phyloP scores from a whole-genome alignment of 1,140 invertebrate species.

The Drosophila sproati region DNA sequence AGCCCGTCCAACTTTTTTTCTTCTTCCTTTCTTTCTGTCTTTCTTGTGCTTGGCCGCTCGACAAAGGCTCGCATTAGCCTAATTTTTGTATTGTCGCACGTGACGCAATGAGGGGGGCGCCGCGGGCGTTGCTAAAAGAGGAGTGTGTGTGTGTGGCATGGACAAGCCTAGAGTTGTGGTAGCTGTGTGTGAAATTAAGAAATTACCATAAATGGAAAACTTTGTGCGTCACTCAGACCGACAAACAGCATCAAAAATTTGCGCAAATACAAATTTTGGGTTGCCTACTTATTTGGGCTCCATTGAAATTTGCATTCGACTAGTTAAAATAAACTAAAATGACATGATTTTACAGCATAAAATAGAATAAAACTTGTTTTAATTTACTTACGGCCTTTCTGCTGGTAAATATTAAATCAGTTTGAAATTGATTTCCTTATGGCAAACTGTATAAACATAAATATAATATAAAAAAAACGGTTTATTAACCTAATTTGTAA shows the following conservation, averaged over 20 bases:
- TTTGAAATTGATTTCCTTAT: too few relatives aligned
- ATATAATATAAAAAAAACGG: too few relatives aligned
- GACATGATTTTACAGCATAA: too few relatives aligned
- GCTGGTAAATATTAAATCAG: too few relatives aligned
- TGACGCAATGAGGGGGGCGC: conserved; percentile 15
- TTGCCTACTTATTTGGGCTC: conserved; percentile 13
- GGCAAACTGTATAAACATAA: too few relatives aligned
- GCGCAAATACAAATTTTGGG: conserved; percentile 26
- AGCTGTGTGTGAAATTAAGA: conserved; percentile 33
- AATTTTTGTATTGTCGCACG: conserved; percentile 49
- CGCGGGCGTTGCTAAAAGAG: background rate
- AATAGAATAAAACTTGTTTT: too few relatives aligned
- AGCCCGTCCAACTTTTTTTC: conserved; percentile 13
- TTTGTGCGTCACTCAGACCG: background rate
- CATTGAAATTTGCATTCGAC: background rate
- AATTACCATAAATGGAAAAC: conserved; percentile 59
- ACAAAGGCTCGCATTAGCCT: conserved; percentile 48
- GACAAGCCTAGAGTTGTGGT: background rate
- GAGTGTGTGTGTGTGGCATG: background rate
- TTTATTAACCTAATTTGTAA: too few relatives aligned
- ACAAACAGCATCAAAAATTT: background rate
- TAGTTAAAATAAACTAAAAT: background rate
- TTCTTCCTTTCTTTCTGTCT: background rate
- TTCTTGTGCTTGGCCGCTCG: background rate
- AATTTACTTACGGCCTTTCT: too few relatives aligned